These are phyloP conservation scores for Ceratitis capitata DNA, from an alignment of 1,140 invertebrate species.

Conservation along the genomic window DNA sequence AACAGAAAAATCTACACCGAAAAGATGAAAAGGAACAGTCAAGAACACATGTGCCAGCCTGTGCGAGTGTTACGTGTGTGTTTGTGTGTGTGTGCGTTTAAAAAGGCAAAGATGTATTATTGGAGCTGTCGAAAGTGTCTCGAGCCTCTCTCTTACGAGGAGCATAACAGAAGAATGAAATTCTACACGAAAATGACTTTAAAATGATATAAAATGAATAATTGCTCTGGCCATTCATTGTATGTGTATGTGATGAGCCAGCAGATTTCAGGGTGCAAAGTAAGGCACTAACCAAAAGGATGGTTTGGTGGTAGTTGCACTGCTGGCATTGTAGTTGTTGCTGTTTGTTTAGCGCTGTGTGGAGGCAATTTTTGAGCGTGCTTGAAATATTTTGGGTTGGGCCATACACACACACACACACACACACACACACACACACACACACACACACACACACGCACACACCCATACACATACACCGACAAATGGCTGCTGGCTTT, in stretches of 20 bases:
- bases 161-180: background rate
- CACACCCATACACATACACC: too few species aligned
- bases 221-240: constrained; percentile 27
- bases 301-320: background rate
- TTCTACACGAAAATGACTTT: constrained; percentile 37
- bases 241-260: constrained; percentile 28
- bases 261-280: constrained; percentile 14
- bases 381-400: background rate
- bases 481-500: constrained; percentile 3
- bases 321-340: background rate
- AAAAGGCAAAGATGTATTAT: background rate
- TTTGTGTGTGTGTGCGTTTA: background rate
- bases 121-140: background rate
- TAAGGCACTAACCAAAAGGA: too few species aligned
- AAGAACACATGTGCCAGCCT: background rate
- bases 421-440: too few species aligned
- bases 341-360: background rate
- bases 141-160: too few species aligned
- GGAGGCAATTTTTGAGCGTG: background rate
- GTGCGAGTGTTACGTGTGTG: background rate
- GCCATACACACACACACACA: too few species aligned
- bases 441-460: too few species aligned
- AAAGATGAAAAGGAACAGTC: background rate
- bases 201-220: constrained; percentile 38
- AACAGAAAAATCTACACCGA: background rate